A percentile compares a stretch with the other conserved stretches of the same genome.
phyloP scores from a whole-genome alignment of 2,888 invertebrate genomes.

The Ptychoptera contaminata region DNA sequence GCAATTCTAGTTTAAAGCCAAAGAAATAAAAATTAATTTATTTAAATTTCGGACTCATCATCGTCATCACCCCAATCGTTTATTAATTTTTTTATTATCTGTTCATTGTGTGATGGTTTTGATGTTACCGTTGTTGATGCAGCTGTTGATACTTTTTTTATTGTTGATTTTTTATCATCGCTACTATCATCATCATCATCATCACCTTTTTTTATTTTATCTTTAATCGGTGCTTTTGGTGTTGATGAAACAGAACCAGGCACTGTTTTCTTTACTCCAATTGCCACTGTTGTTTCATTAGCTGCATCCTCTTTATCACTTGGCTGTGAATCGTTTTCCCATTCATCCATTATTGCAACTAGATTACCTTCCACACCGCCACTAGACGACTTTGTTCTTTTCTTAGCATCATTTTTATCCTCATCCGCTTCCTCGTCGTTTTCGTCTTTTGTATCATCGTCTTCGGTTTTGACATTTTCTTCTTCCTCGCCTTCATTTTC shows the following conservation, averaged over 20 bases:
- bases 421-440: conserved; percentile 13
- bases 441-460: conserved; percentile 7
- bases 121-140: neutral
- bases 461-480: conserved; percentile 9
- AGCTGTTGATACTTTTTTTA: neutral
- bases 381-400: conserved; percentile 7
- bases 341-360: conserved; percentile 21
- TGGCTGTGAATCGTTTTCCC: conserved; percentile 17
- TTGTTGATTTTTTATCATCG: neutral
- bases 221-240: neutral
- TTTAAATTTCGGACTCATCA: conserved; percentile 16
- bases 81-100: conserved; percentile 25
- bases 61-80: conserved; percentile 30
- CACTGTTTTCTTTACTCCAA: neutral
- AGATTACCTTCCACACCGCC: conserved; percentile 2
- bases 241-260: neutral
- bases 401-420: conserved; percentile 6
- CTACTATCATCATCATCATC: neutral
- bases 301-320: neutral
- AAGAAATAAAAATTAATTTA: too few species aligned
- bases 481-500: conserved; percentile 7
- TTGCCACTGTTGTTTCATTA: neutral
- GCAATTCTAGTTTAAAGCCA: too few species aligned
- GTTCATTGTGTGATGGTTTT: neutral
- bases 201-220: neutral